These are phyloP conservation scores for Diabrotica undecimpunctata DNA, from an alignment of 1,140 invertebrate species.

Conservation along the genomic window DNA sequence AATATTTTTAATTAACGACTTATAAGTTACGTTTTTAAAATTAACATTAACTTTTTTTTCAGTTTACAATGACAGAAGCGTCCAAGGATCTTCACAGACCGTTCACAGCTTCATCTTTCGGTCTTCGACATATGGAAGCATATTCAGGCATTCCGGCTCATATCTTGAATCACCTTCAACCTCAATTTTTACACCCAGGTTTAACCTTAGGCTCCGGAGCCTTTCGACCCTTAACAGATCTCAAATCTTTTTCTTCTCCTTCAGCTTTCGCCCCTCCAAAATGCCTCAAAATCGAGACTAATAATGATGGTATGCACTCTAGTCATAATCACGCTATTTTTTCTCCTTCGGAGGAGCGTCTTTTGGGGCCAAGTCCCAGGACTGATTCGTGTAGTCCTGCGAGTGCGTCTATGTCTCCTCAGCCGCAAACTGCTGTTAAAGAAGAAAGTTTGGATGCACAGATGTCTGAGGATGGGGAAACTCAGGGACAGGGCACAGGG, in stretches of 20 bases:
- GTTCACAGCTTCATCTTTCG: constrained; percentile 50
- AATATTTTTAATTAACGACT: too few relatives aligned
- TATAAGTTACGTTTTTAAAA: too few relatives aligned
- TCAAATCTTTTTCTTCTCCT: constrained; percentile 53
- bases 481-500: constrained; percentile 46
- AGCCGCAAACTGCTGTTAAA: constrained; percentile 43
- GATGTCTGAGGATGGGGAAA: constrained; percentile 52
- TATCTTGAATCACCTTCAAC: constrained; percentile 53
- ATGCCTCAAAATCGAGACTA: constrained; percentile 51
- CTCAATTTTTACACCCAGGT: constrained; percentile 51
- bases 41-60: constrained; percentile 21
- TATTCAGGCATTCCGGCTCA: constrained; percentile 54
- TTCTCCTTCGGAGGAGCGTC: constrained; percentile 43
- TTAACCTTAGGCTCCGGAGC: constrained; percentile 45
- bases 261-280: constrained; percentile 52
- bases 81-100: constrained; percentile 46
- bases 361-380: constrained; percentile 45
- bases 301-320: constrained; percentile 34
- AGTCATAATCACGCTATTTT: constrained; percentile 42
- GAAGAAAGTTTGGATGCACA: constrained; percentile 48
- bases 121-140: constrained; percentile 54
- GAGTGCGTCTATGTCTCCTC: constrained; percentile 49
- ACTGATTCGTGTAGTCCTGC: constrained; percentile 51
- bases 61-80: constrained; percentile 46
- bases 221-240: constrained; percentile 45